Conservation (phyloP, 2,113 vertebrate genomes). For the Tichodroma muraria region DNA sequence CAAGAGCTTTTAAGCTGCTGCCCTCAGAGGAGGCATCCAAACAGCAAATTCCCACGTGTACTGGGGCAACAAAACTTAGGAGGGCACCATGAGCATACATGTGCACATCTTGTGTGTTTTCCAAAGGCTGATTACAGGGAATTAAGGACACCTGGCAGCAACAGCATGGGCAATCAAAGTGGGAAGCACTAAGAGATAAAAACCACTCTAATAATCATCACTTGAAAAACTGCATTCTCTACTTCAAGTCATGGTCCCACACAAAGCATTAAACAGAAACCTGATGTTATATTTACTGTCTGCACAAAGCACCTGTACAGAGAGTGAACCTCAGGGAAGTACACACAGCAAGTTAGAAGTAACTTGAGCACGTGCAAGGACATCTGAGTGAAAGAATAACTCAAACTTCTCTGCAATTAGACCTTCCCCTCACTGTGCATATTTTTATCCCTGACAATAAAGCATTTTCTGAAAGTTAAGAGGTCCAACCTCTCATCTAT, state of each 20-base stretch:
- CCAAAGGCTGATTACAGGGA: background rate
- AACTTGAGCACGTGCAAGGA: background rate
- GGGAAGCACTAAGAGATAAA: background rate
- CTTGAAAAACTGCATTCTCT: background rate
- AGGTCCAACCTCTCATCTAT: background rate
- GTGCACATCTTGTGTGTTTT: background rate
- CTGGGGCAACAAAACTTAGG: background rate
- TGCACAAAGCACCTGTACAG: background rate
- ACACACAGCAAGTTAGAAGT: background rate
- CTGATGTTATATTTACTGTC: background rate
- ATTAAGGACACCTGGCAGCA: accelerated
- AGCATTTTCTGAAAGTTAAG: background rate
- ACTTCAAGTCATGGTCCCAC: background rate
- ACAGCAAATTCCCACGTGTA: background rate
- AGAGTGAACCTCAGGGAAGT: background rate
- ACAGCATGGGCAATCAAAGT: background rate
- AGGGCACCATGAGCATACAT: background rate
- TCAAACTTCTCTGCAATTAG: background rate
- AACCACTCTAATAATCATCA: background rate
- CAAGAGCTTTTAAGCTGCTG: background rate
- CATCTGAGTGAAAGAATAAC: background rate
- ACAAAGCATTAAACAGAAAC: background rate
- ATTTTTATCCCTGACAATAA: background rate
- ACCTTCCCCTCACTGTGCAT: background rate
- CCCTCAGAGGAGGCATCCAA: background rate